A percentile compares a stretch with the other conserved stretches of the same genome.
Conservation (phyloP, 2,888 invertebrate genomes). For the Azorinus chamasolen region DNA sequence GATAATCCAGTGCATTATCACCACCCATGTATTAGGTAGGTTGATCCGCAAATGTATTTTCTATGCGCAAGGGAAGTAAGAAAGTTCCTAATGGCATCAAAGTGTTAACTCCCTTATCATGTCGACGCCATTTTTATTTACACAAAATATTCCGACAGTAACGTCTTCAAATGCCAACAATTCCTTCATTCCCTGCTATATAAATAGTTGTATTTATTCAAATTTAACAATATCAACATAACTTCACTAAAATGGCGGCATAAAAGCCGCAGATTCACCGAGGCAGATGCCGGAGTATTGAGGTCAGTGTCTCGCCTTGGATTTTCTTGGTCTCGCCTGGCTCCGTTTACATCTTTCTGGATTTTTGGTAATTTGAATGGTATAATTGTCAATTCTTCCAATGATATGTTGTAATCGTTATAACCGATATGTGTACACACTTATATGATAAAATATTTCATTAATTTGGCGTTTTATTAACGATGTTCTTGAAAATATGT, state of each 20-base stretch:
- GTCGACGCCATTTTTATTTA: constrained; percentile 64
- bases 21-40: too few species aligned
- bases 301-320: constrained; percentile 64
- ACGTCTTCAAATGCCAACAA: not conserved
- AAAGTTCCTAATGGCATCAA: constrained; percentile 22
- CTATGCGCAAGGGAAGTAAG: constrained; percentile 5
- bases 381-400: too few species aligned
- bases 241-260: not conserved
- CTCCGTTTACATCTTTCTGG: constrained; percentile 3
- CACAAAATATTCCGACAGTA: constrained; percentile 44
- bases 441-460: not conserved
- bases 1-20: too few species aligned
- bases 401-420: too few species aligned
- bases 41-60: too few species aligned
- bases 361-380: too few species aligned
- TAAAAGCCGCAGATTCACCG: not conserved
- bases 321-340: constrained; percentile 63
- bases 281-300: constrained; percentile 6
- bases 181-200: not conserved
- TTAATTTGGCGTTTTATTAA: too few species aligned
- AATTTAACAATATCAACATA: not conserved
- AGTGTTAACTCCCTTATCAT: constrained; percentile 35
- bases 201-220: not conserved
- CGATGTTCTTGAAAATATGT: constrained; percentile 39
- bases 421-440: not conserved